These are phyloP conservation scores for Brachypterus glaber DNA, from an alignment of 2,888 invertebrate species.

Conservation along the genomic window DNA sequence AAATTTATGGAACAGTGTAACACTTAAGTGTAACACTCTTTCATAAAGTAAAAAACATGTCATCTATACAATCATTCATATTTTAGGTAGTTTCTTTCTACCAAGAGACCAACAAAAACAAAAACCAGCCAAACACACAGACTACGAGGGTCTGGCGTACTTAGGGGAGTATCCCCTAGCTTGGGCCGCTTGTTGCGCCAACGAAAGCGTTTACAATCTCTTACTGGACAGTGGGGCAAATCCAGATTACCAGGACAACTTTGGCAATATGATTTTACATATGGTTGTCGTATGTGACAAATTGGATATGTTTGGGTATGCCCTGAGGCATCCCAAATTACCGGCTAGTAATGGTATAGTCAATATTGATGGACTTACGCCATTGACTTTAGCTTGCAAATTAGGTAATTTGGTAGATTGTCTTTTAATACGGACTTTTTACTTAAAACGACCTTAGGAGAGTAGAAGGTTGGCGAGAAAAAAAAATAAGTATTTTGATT, in stretches of 20 bases:
- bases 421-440: too few species aligned
- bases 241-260: slow-evolving; percentile 92
- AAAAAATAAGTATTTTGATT: too few species aligned
- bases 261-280: slow-evolving; percentile 98
- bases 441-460: too few species aligned
- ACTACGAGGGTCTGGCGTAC: slow-evolving; percentile 95
- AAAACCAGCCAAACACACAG: slow-evolving; percentile 70
- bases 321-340: slow-evolving; percentile 84
- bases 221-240: slow-evolving; percentile 86
- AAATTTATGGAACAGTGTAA: too few species aligned
- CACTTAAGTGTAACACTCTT: too few species aligned
- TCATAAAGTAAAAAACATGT: too few species aligned
- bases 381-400: slow-evolving; percentile 92
- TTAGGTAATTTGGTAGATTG: slow-evolving; percentile 52
- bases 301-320: slow-evolving; percentile 97
- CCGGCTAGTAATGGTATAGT: slow-evolving; percentile 87
- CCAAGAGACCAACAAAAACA: slow-evolving; percentile 87
- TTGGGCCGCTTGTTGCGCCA: slow-evolving; percentile 96
- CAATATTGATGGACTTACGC: slow-evolving; percentile 86
- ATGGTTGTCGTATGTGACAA: slow-evolving; percentile 99
- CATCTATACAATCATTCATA: too few species aligned
- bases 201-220: slow-evolving; percentile 94
- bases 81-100: slow-evolving; percentile 76
- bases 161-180: slow-evolving; percentile 95
- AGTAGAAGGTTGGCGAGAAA: too few species aligned